A percentile compares a stretch with the other conserved stretches of the same genome.
phyloP scores from a whole-genome alignment of 2,888 invertebrate species.

The Leucophora obtusa region DNA sequence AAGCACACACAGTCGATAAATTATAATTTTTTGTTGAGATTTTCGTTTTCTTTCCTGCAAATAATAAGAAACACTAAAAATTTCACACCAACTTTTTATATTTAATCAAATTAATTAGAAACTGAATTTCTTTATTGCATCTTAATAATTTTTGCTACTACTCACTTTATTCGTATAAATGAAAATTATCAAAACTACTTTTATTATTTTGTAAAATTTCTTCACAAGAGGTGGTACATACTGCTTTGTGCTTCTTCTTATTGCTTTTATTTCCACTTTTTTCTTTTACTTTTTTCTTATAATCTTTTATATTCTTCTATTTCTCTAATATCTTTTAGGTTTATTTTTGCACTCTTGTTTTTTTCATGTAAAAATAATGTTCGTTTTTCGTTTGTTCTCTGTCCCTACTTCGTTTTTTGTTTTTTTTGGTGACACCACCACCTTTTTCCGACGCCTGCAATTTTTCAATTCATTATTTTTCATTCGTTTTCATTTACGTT shows the following conservation, averaged over 20 bases:
- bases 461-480: slow-evolving; percentile 30
- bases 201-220: slow-evolving; percentile 34
- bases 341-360: slow-evolving; percentile 24
- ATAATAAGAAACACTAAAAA: slow-evolving; percentile 31
- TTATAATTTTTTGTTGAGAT: slow-evolving; percentile 5
- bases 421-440: slow-evolving; percentile 55
- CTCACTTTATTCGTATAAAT: slow-evolving; percentile 43
- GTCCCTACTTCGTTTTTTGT: slow-evolving; percentile 35
- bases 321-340: slow-evolving; percentile 21
- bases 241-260: slow-evolving; percentile 13
- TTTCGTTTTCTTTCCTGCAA: slow-evolving; percentile 44
- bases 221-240: slow-evolving; percentile 22
- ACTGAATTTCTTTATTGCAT: background rate
- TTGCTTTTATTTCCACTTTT: slow-evolving; percentile 10
- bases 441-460: slow-evolving; percentile 53
- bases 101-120: background rate
- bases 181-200: background rate
- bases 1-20: slow-evolving; percentile 9
- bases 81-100: background rate
- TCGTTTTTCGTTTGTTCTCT: slow-evolving; percentile 41
- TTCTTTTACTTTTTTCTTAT: slow-evolving; percentile 19
- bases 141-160: slow-evolving; percentile 1
- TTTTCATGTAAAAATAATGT: slow-evolving; percentile 31
- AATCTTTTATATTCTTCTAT: background rate
- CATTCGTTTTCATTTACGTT: slow-evolving; percentile 5